Percentiles rank a stretch among this genome's conserved stretches.
These are phyloP conservation scores for Latrodectus elegans DNA, from an alignment of 2,888 invertebrate species.

Conservation along the genomic window DNA sequence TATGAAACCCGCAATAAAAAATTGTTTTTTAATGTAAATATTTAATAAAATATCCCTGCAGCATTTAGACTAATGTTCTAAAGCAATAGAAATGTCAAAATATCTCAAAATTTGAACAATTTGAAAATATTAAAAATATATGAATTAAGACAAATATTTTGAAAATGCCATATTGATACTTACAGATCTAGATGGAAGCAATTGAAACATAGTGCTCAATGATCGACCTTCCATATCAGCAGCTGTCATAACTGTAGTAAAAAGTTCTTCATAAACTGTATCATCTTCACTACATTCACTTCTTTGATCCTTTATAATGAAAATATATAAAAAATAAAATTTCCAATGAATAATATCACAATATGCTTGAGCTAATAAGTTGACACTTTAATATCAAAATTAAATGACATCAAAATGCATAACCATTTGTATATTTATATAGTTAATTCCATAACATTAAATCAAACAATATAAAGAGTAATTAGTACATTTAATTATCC, in stretches of 20 bases:
- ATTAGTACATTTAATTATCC: no score
- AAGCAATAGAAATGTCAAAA: background rate
- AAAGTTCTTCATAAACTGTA: conserved; percentile 88
- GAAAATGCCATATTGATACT: conserved; percentile 1
- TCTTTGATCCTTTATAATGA: conserved; percentile 37
- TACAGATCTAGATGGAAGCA: conserved; percentile 90
- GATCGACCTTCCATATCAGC: conserved; percentile 86
- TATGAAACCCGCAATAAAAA: background rate
- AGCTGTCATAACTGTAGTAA: conserved; percentile 90
- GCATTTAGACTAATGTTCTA: background rate
- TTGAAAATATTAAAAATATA: background rate
- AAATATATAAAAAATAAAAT: background rate
- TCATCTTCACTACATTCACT: conserved; percentile 79
- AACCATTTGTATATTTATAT: no score
- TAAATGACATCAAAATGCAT: no score
- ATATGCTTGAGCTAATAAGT: background rate
- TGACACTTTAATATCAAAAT: no score
- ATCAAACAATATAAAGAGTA: no score
- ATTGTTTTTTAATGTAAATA: background rate
- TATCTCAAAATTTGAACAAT: background rate
- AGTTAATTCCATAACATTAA: no score
- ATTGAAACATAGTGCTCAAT: conserved; percentile 89
- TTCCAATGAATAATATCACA: background rate
- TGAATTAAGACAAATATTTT: no score
- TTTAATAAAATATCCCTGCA: background rate